Evolutionary conservation across 1,140 invertebrate genomes (phyloP).

Genomic region (Anastrepha obliqua): DNA sequence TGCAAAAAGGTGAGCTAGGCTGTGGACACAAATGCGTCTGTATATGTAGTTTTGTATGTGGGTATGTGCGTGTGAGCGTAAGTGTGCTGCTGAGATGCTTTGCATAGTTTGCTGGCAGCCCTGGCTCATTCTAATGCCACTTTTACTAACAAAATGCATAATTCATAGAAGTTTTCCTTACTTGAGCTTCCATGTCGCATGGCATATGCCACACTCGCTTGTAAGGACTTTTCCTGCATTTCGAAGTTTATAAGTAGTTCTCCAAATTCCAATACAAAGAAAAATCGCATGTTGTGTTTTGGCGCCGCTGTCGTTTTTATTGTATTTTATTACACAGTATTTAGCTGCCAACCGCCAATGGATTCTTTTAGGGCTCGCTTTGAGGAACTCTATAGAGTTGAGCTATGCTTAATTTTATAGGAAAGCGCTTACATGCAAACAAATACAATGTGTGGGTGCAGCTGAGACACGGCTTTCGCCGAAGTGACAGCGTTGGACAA

Average conservation of each 20-base stretch:
- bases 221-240: not conserved
- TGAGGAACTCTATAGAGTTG: too few relatives aligned
- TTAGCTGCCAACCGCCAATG: not conserved
- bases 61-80: not conserved
- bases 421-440: too few relatives aligned
- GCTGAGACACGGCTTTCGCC: too few relatives aligned
- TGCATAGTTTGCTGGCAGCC: conserved; percentile 31
- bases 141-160: conserved; percentile 54
- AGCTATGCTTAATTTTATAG: too few relatives aligned
- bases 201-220: conserved; percentile 25
- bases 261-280: not conserved
- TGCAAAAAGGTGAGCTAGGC: not conserved
- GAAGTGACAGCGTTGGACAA: too few relatives aligned
- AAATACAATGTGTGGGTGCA: too few relatives aligned
- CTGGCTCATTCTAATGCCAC: conserved; percentile 30
- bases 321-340: not conserved
- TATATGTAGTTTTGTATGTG: not conserved
- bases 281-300: not conserved
- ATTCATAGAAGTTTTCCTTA: conserved; percentile 42
- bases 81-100: conserved; percentile 15
- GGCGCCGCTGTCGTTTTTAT: not conserved
- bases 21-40: too few relatives aligned
- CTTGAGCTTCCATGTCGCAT: not conserved
- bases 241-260: conserved; percentile 1
- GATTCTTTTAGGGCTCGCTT: too few relatives aligned